Percentiles rank a stretch among this genome's conserved stretches.
phyloP scores from a whole-genome alignment of 2,113 vertebrate genomes.

The Vulpes vulpes region DNA sequence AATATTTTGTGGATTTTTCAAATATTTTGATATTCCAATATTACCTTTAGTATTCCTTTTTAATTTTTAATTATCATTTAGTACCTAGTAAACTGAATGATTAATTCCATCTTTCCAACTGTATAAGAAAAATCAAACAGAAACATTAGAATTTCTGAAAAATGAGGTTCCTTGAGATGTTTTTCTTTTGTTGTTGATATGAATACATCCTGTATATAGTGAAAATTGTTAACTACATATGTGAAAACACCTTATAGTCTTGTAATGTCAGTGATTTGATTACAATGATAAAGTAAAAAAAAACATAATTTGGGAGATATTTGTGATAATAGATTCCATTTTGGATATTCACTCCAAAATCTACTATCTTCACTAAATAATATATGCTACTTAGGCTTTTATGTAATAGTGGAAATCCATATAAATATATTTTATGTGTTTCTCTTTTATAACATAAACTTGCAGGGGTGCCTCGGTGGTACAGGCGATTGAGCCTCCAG shows the following conservation, averaged over 20 bases:
- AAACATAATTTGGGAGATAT: background rate
- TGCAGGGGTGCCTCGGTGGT: background rate
- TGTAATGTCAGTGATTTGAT: background rate
- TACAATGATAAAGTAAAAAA: background rate
- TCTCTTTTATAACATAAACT: background rate
- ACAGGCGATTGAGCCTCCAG: background rate
- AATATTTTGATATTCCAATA: background rate
- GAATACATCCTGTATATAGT: background rate
- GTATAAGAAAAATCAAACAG: background rate
- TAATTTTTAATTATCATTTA: background rate
- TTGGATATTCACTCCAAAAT: background rate
- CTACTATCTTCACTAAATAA: background rate
- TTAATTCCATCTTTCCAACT: background rate
- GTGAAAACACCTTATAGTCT: background rate
- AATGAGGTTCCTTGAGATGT: background rate
- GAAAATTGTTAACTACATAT: background rate
- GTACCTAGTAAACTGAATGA: background rate
- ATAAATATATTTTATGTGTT: background rate
- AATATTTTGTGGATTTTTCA: background rate
- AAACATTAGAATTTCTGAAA: background rate
- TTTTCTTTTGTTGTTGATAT: background rate
- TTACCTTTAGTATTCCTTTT: background rate
- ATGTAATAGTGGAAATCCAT: background rate
- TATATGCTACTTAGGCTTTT: background rate
- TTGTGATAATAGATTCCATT: background rate